Conservation (phyloP, 2,888 invertebrate species). For the Ellobium chinense region DNA sequence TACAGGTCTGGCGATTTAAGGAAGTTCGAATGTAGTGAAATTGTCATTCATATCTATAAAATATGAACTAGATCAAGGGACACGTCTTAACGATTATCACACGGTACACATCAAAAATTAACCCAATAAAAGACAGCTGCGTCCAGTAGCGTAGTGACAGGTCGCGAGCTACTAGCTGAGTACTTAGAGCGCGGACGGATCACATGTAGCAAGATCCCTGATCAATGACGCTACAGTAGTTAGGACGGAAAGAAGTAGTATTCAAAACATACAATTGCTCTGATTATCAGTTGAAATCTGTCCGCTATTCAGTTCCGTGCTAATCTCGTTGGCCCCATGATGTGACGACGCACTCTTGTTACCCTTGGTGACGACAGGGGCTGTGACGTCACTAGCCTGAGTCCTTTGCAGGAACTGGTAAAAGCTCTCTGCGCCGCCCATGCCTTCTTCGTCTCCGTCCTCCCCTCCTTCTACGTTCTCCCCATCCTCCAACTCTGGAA, state of each 20-base stretch:
- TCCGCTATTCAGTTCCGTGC: neutral
- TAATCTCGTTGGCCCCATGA: neutral
- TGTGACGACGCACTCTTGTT: neutral
- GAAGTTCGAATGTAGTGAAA: too few species aligned
- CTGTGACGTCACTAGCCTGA: conserved; percentile 27
- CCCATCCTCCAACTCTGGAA: neutral
- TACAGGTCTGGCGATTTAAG: too few species aligned
- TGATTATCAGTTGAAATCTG: neutral
- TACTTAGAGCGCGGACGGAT: neutral
- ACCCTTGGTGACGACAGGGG: neutral
- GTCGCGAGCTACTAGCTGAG: neutral
- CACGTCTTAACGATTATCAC: too few species aligned
- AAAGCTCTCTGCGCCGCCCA: conserved; percentile 30
- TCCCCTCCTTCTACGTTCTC: neutral
- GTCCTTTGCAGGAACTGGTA: conserved; percentile 42
- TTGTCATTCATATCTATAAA: too few species aligned
- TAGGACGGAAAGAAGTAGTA: neutral
- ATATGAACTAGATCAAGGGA: too few species aligned
- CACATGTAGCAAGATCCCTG: too few species aligned
- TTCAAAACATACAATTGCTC: conserved; percentile 9
- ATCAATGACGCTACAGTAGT: too few species aligned
- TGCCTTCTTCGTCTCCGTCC: neutral
- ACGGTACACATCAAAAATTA: too few species aligned
- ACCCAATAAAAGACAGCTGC: too few species aligned
- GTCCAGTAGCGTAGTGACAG: neutral